Base-by-base conservation (phyloP, 2,888 invertebrate genomes). In the Euspilapteryx auroguttella region DNA sequence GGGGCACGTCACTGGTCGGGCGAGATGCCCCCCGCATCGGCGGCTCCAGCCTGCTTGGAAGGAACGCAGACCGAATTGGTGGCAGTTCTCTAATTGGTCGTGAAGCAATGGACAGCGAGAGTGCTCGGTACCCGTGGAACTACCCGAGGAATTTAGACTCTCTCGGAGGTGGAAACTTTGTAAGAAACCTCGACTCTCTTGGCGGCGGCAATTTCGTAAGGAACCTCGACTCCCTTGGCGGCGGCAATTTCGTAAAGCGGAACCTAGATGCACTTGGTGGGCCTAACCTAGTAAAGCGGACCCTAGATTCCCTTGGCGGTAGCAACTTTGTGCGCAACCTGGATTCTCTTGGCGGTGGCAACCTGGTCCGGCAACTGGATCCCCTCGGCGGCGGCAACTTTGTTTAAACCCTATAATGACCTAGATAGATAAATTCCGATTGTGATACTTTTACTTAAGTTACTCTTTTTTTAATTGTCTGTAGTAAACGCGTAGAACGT, bases 181-280 rank as follows among this genome's bases (percentile, higher is more conserved):
- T 73, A 2, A 68, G 66, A 44, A 71, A 56, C 34, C 39, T 76
- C 27, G 69, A 75, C 34, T 58, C 66, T 1, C 34, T 73, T 33
- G 75, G 75, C 2, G 76, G 75, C 2, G 63, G 62, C 8, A 71
- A 69, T 37, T 46, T 75, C n/a, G 62, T 69, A 3, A 49, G 69
- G 7, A 64, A 61, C 37, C 42, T 78, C 26, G 78, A 79, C 38
- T 61, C 71, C 2, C 49, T 79, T 4, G 79, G 79, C 3, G 78
- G 78, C 1, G 71, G 69, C 11, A 78, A 79, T 46, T 56, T 78
- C 12, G 59, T 75, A 5, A 56, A 76, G 27, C 25, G 25, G 14
- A 47, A 64, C 34, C 40, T 66, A 13, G 58, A 66, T 34, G 47
- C 59, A 20, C 42, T 71, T 13, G 69, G 68, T 25, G 73, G 68